Evolutionary conservation across 2,797 vertebrate genomes (phyloP), one percentile per base, ranked within the genome.

Genomic region (Sebastes matsubarae): DNA sequence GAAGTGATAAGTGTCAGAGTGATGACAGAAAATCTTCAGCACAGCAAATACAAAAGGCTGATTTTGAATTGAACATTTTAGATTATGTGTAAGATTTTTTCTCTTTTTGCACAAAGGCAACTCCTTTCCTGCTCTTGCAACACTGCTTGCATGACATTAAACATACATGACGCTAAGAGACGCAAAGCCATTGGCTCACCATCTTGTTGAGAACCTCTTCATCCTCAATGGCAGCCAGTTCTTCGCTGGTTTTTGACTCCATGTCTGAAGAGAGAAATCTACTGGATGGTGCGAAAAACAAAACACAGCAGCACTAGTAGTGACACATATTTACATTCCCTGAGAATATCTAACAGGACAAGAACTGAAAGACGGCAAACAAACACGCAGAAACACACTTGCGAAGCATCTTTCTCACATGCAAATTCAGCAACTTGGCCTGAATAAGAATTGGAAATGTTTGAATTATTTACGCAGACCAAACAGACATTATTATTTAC

Each of bases 181-280:
- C 20, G 1, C 32, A 38, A 63, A 22, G 30, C 70, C 42, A 25
- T 7, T 22, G 20, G 8, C 85, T 93, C 84, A 96, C 98, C 98
- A 99, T 98, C 87, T 97, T 97, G 93, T 99, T 98, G 84, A 99
- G 96, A 84, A 97, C 88, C 4, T 96, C 95, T 83, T 99, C 98
- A 60, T 99, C 98, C 67, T 99, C 97, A 2, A 99, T 96, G 60
- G 95, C 92, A 77, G 92, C 96, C 82, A 99, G 92, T 52, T 97
- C 94, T 77, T 97, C 94, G 0, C 92, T 30, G 0, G 93, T 29
- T 38, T 88, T 85, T 20, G 79, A 68, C 79, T 90, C 92, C 94
- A 95, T 95, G 63, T 82, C 77, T 74, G 68, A 66, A 18, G 68
- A 70, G 50, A 8, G 14, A 9, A 80, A 77, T 79, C 58, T 65